phyloP scores from a whole-genome alignment of 2,113 vertebrate species.

The Rhombomys opimus region DNA sequence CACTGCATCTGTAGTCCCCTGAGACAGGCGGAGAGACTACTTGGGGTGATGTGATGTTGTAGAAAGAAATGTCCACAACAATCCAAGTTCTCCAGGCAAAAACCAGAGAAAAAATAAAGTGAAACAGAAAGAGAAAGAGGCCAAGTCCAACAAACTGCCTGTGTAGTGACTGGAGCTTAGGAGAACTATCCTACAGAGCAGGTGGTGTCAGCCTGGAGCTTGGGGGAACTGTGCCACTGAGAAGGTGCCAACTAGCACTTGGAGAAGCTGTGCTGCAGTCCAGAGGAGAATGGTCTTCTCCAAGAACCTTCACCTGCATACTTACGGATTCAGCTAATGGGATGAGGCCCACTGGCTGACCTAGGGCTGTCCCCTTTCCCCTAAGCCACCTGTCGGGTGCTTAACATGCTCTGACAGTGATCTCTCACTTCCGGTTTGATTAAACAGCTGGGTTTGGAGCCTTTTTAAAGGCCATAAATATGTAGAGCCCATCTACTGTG shows the following conservation, averaged over 20 bases:
- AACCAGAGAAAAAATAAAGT: background rate
- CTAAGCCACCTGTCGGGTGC: no score
- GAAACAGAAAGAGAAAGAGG: background rate
- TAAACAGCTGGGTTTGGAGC: rapidly evolving
- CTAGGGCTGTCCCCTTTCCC: rapidly evolving
- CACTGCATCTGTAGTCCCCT: no score
- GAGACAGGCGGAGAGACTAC: background rate
- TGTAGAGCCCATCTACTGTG: background rate
- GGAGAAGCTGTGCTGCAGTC: background rate
- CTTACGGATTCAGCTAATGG: rapidly evolving
- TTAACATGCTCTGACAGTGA: background rate
- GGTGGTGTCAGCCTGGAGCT: background rate
- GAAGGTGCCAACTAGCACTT: no score
- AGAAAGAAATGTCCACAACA: background rate
- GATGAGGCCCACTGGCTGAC: no score
- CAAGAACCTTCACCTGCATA: background rate
- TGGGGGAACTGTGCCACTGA: no score
- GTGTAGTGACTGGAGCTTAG: no score
- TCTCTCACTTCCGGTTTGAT: rapidly evolving
- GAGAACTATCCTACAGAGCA: background rate
- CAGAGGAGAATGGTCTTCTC: background rate
- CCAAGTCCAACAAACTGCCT: no score
- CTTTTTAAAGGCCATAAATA: background rate
- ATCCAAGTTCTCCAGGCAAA: background rate
- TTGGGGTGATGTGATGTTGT: background rate